phyloP scores from a whole-genome alignment of 2,113 vertebrate species.

The Lasiurus borealis region DNA sequence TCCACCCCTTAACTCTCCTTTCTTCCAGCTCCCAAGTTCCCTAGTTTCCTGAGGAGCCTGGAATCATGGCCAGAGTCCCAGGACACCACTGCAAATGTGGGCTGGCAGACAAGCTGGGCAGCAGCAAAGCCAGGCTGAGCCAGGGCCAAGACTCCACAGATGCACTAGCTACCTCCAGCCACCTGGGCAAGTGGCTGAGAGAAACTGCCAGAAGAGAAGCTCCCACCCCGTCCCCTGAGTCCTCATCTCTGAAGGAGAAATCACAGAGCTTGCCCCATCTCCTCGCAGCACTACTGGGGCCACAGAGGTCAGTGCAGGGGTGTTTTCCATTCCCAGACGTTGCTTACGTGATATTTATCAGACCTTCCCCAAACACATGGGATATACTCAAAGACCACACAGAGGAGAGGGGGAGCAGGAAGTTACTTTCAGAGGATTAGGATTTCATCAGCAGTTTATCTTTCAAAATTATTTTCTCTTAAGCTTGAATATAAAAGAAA shows the following conservation, averaged over 20 bases:
- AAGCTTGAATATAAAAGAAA: slow-evolving; percentile 17
- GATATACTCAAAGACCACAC: background rate
- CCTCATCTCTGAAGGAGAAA: background rate
- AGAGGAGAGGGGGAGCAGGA: too few relatives aligned
- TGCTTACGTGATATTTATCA: background rate
- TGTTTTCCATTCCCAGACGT: background rate
- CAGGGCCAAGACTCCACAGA: background rate
- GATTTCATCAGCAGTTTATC: background rate
- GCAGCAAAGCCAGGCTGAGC: background rate
- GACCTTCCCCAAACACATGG: background rate
- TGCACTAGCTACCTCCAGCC: background rate
- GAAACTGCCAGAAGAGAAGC: background rate
- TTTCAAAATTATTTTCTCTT: slow-evolving; percentile 32
- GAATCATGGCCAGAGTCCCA: background rate
- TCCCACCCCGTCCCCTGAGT: background rate
- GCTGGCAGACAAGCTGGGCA: background rate
- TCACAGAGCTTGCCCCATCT: background rate
- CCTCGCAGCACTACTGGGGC: background rate
- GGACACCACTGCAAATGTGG: background rate
- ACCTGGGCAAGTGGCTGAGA: background rate
- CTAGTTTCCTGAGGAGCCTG: background rate
- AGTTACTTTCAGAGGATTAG: background rate
- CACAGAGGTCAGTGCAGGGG: background rate
- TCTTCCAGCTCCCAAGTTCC: background rate
- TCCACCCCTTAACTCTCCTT: background rate